phyloP scores from a whole-genome alignment of 1,140 invertebrate species.

The Heliothis virescens region DNA sequence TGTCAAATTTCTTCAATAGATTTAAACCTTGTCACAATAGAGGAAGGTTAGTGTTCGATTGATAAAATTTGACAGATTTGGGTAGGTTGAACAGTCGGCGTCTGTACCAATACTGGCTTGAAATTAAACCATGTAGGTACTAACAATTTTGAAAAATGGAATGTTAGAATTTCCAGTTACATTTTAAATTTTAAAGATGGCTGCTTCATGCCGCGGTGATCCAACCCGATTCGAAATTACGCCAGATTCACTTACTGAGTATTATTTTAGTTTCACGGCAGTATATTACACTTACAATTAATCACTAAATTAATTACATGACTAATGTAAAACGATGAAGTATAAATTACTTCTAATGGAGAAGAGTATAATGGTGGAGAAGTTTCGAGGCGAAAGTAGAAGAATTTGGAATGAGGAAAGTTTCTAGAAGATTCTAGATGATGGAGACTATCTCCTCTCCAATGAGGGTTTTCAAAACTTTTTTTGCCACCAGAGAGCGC shows the following conservation, averaged over 20 bases:
- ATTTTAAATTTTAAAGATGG: background rate
- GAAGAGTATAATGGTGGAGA: slow-evolving; percentile 47
- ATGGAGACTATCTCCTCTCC: too few species aligned
- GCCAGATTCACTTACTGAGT: slow-evolving; percentile 39
- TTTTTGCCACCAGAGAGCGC: too few species aligned
- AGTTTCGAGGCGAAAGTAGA: slow-evolving; percentile 39
- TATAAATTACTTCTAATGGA: slow-evolving; percentile 47
- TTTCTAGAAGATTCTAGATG: slow-evolving; percentile 42
- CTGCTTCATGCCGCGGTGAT: background rate
- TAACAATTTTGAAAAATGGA: too few species aligned
- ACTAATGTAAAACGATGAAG: slow-evolving; percentile 50
- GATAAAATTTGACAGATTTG: too few species aligned
- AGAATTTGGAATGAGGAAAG: slow-evolving; percentile 22
- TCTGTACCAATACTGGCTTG: too few species aligned
- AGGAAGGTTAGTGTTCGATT: too few species aligned
- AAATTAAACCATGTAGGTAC: too few species aligned
- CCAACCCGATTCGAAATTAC: background rate
- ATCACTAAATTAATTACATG: slow-evolving; percentile 41
- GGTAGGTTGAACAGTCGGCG: too few species aligned
- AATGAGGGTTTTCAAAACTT: too few species aligned
- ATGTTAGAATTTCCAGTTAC: too few species aligned
- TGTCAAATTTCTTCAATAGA: too few species aligned
- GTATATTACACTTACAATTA: slow-evolving; percentile 49
- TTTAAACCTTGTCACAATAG: too few species aligned
- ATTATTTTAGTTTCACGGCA: slow-evolving; percentile 48